phyloP scores from a whole-genome alignment of 2,113 vertebrate species.

The Dipodomys ordii region DNA sequence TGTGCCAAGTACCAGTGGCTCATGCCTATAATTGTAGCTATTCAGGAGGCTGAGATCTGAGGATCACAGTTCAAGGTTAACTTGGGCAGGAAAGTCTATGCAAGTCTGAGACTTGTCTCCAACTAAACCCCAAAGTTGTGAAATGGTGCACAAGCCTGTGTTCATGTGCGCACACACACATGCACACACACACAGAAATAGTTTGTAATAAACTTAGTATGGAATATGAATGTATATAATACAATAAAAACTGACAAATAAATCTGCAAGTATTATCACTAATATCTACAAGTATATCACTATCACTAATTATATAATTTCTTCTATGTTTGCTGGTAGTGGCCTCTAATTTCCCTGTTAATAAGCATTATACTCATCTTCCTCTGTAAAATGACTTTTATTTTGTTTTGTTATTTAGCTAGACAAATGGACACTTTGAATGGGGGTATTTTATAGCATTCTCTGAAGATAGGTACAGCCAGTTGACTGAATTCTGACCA shows the following conservation, averaged over 20 bases:
- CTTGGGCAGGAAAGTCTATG: too few relatives aligned
- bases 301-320: neutral
- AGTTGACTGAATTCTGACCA: neutral
- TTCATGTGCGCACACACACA: too few relatives aligned
- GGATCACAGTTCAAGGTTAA: too few relatives aligned
- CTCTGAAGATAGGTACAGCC: neutral
- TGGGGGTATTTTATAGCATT: neutral
- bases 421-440: neutral
- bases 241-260: constrained; percentile 52
- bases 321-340: constrained; percentile 1
- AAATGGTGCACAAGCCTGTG: too few relatives aligned
- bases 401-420: neutral
- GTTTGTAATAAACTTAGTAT: constrained; percentile 49
- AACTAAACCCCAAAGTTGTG: too few relatives aligned
- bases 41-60: too few relatives aligned
- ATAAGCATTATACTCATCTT: neutral
- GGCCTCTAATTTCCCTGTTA: neutral
- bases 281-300: constrained; percentile 26
- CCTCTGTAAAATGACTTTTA: neutral
- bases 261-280: constrained; percentile 6
- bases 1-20: neutral
- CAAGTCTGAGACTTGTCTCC: too few relatives aligned
- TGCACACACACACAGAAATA: too few relatives aligned
- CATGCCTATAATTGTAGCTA: too few relatives aligned
- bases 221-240: constrained; percentile 42